Evolutionary conservation across 2,113 vertebrate species (phyloP).

Genomic region (Micromys minutus): DNA sequence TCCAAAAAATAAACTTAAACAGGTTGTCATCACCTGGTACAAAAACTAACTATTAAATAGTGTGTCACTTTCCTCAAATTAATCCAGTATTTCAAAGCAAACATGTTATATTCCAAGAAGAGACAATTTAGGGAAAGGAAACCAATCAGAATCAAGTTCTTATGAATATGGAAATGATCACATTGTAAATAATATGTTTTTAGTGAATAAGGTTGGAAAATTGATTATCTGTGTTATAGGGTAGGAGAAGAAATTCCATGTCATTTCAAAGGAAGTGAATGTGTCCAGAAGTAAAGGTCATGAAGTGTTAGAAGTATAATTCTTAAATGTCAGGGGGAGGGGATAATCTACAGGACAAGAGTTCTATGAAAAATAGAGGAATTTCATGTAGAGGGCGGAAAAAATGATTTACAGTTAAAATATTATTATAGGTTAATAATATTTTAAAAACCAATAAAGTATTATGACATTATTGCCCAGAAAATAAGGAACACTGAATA

Average conservation of each 20-base stretch:
- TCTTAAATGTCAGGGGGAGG: background rate
- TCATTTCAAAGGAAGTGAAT: background rate
- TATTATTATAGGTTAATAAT: background rate
- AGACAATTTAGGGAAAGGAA: background rate
- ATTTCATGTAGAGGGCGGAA: background rate
- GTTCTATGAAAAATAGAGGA: background rate
- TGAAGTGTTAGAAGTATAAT: background rate
- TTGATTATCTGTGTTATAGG: background rate
- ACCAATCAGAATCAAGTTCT: background rate
- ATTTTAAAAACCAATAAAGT: background rate
- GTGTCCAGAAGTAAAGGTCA: background rate
- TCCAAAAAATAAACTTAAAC: background rate
- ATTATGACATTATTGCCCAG: background rate
- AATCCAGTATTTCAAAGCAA: background rate
- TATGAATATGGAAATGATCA: background rate
- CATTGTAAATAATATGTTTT: background rate
- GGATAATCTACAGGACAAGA: background rate
- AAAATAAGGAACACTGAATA: background rate
- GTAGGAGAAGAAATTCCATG: background rate
- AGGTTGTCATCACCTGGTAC: rapidly evolving
- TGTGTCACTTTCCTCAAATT: background rate
- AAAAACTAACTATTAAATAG: background rate
- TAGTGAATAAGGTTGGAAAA: background rate
- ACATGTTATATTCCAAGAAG: background rate
- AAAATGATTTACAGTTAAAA: background rate